These are phyloP conservation scores for Peromyscus nudipes DNA, from an alignment of 2,797 vertebrate genomes.

Conservation along the genomic window DNA sequence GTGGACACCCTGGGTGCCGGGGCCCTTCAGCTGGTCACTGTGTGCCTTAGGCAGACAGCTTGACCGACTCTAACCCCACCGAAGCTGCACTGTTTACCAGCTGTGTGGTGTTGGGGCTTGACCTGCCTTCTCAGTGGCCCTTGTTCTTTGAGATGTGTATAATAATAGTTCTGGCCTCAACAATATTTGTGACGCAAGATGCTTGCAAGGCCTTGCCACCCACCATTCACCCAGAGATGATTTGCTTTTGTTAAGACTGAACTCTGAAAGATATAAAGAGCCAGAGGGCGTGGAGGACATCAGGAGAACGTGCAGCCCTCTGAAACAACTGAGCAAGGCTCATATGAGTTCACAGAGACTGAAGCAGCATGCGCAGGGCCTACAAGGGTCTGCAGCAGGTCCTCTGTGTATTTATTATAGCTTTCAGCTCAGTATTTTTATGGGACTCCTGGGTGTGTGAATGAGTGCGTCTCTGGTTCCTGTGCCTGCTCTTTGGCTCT, in stretches of 20 bases:
- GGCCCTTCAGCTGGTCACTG: neutral
- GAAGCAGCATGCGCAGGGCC: no score
- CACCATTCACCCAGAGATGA: rapidly evolving
- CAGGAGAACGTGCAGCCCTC: neutral
- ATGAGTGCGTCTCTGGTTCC: neutral
- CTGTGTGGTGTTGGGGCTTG: neutral
- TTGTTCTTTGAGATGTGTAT: neutral
- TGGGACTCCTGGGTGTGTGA: neutral
- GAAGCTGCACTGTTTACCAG: neutral
- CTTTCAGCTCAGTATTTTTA: neutral
- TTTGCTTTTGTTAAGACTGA: neutral
- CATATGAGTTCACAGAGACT: neutral
- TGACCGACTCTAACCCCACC: neutral
- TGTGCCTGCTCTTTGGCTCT: neutral
- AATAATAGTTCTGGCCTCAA: neutral
- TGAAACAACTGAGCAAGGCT: neutral
- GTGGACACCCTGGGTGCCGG: no score
- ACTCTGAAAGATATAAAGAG: neutral
- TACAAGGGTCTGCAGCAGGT: neutral
- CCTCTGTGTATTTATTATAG: neutral
- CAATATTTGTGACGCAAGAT: neutral
- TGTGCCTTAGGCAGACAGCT: neutral
- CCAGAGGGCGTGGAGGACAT: neutral
- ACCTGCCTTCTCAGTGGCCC: neutral
- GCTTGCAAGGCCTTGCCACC: neutral